Evolutionary conservation across 1,140 invertebrate species (phyloP).

Genomic region (Polypedilum vanderplanki): DNA sequence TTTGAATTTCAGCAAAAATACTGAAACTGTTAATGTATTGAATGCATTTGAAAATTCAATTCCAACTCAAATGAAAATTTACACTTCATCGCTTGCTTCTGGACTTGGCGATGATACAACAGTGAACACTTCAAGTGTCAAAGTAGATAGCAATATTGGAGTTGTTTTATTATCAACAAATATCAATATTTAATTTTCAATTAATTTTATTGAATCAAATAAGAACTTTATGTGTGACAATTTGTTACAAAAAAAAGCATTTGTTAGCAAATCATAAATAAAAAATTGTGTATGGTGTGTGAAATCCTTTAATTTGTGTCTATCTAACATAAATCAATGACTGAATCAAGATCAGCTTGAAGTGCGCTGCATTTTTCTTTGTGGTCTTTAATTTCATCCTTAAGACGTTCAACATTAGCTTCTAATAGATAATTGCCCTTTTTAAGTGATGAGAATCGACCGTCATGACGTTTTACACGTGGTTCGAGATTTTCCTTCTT

Average conservation of each 20-base stretch:
- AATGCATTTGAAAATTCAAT: not conserved
- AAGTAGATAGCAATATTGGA: not conserved
- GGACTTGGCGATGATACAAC: not conserved
- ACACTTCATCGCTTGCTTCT: not conserved
- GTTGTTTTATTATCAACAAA: not conserved
- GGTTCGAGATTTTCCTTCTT: conserved; percentile 57
- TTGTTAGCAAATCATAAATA: no score
- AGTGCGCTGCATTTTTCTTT: conserved; percentile 65
- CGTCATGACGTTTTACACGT: conserved; percentile 64
- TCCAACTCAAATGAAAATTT: conserved; percentile 8
- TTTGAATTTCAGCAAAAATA: not conserved
- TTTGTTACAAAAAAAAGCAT: no score
- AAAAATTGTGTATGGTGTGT: no score
- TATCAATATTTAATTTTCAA: not conserved
- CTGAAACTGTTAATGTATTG: not conserved
- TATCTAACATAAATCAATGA: conserved; percentile 31
- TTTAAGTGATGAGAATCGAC: conserved; percentile 65
- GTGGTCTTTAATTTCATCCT: conserved; percentile 75
- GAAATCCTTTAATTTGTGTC: not conserved
- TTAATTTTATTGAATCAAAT: not conserved
- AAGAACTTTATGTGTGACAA: not conserved
- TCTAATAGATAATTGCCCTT: conserved; percentile 80
- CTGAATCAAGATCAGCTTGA: conserved; percentile 74
- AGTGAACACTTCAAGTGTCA: not conserved
- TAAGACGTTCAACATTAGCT: conserved; percentile 74